Conservation (phyloP, 1,140 invertebrate genomes). For the Drosophila lacteicornis region DNA sequence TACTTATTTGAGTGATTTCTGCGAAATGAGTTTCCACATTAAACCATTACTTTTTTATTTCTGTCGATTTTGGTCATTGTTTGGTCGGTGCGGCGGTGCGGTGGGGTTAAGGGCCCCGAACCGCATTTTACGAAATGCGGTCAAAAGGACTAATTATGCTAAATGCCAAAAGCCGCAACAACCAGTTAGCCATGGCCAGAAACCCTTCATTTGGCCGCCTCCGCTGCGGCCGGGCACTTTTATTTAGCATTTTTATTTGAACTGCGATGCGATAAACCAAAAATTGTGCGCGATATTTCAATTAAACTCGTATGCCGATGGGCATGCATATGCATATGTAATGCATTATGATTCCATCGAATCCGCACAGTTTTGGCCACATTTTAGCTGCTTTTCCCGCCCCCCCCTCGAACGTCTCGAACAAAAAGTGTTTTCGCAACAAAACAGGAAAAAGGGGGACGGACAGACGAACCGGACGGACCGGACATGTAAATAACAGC, state of each 20-base stretch:
- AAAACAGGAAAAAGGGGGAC: constrained; percentile 20
- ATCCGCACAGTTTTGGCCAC: constrained; percentile 48
- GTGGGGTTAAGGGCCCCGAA: constrained; percentile 14
- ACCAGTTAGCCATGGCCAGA: constrained; percentile 70
- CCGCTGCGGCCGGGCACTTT: background rate
- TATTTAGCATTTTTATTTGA: constrained; percentile 21
- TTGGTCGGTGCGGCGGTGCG: background rate
- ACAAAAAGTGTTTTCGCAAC: constrained; percentile 46
- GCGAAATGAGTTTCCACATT: constrained; percentile 3
- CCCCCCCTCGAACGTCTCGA: constrained; percentile 6
- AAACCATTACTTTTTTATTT: constrained; percentile 15
- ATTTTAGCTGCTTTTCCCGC: constrained; percentile 20
- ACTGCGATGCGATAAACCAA: constrained; percentile 65
- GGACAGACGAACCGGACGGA: background rate
- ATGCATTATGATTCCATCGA: constrained; percentile 66
- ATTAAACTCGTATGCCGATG: constrained; percentile 61
- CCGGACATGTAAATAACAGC: constrained; percentile 73
- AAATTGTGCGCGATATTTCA: constrained; percentile 74
- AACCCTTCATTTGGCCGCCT: constrained; percentile 19
- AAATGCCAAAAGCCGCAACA: constrained; percentile 75
- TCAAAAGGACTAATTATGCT: constrained; percentile 78
- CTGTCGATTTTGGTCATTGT: constrained; percentile 21
- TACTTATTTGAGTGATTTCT: background rate
- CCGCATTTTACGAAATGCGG: constrained; percentile 75
- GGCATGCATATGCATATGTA: constrained; percentile 30